Evolutionary conservation across 2,113 vertebrate genomes (phyloP).

Genomic region (Menura novaehollandiae): DNA sequence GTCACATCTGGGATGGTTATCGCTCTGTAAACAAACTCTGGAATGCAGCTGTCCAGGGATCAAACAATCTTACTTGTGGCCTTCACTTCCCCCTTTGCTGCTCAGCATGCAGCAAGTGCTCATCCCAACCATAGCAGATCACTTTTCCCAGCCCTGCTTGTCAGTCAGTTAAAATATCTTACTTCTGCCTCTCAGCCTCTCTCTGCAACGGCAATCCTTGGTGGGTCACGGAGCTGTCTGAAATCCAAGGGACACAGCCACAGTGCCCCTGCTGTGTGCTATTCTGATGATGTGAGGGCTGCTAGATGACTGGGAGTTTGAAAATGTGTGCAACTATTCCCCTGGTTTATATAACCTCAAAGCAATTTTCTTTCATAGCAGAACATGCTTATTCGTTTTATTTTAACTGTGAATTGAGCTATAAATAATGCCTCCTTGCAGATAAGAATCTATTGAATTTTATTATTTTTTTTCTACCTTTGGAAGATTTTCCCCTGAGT

Average conservation of each 20-base stretch:
- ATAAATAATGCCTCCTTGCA: slow-evolving; percentile 13
- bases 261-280: neutral
- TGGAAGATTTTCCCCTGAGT: neutral
- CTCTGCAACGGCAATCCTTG: neutral
- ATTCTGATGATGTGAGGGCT: neutral
- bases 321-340: neutral
- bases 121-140: neutral
- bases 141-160: neutral
- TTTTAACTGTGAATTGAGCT: slow-evolving; percentile 36
- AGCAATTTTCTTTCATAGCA: slow-evolving; percentile 40
- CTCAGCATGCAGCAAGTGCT: neutral
- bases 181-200: neutral
- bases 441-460: slow-evolving; percentile 2
- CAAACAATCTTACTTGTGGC: neutral
- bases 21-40: neutral
- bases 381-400: slow-evolving; percentile 2
- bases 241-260: neutral
- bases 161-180: neutral
- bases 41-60: neutral
- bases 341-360: slow-evolving; percentile 31
- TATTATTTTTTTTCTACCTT: neutral
- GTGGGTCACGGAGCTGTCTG: neutral
- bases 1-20: neutral
- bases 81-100: neutral
- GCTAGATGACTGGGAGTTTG: neutral